Percentiles rank a stretch among this genome's conserved stretches.
These are phyloP conservation scores for Heptranchias perlo DNA, from an alignment of 2,113 vertebrate species.

Conservation along the genomic window DNA sequence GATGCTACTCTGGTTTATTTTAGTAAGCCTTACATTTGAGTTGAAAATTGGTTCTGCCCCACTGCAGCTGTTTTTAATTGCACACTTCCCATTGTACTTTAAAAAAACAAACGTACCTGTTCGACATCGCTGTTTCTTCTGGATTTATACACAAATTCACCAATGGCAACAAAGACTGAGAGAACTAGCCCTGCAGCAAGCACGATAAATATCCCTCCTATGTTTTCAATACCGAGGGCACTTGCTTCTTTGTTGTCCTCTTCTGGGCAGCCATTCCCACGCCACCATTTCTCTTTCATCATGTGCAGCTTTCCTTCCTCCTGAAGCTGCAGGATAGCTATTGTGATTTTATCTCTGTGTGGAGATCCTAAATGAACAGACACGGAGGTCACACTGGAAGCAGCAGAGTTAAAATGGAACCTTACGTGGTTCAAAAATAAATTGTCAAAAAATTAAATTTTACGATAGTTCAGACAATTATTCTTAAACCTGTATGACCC, in stretches of 20 bases:
- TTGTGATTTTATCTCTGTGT: constrained; percentile 92
- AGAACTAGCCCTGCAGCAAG: constrained; percentile 91
- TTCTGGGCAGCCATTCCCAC: constrained; percentile 88
- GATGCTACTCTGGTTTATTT: neutral
- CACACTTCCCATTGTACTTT: constrained; percentile 60
- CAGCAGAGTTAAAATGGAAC: neutral
- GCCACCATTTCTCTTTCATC: constrained; percentile 99
- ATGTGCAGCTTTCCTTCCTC: constrained; percentile 94
- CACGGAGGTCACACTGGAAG: neutral
- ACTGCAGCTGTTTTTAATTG: constrained; percentile 57
- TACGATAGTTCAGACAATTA: neutral
- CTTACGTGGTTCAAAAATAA: neutral
- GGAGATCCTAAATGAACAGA: constrained; percentile 71
- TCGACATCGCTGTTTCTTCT: constrained; percentile 84
- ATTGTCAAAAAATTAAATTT: neutral
- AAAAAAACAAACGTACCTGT: constrained; percentile 70
- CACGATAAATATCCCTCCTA: constrained; percentile 96
- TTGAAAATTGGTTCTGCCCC: neutral
- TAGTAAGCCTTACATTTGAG: neutral
- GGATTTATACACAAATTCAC: constrained; percentile 94
- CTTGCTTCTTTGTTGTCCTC: constrained; percentile 95
- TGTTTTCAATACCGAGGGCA: constrained; percentile 90
- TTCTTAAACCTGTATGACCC: too few relatives aligned
- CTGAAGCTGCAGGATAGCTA: constrained; percentile 93
- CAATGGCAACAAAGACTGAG: constrained; percentile 94